Base-by-base conservation (phyloP, 1,140 invertebrate species). In the Acyrthosiphon pisum region DNA sequence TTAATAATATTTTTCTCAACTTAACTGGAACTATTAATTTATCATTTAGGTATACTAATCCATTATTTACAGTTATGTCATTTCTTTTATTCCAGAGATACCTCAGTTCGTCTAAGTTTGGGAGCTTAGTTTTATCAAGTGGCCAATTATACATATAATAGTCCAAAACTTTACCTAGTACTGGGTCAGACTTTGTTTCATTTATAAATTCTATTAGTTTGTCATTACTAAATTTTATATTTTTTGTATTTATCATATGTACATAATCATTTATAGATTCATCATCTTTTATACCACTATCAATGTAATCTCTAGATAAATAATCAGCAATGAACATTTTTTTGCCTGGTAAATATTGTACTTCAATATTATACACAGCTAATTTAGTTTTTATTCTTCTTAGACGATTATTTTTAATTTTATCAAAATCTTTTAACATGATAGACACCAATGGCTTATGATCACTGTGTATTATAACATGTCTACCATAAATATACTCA, bases 311-410 rank as follows among this genome's bases (percentile, higher is more conserved):
- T 11, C 90, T 26, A 35, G 60, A 81, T 6, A 81, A 35, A 9
- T 46, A 83, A 84, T 93, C 44, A 23, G 91, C 68, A 23, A 93
- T 53, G 44, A 84, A 83, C 30, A 83, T 93, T 35, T 37, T 35
- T 84, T 48, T 83, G 23, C 91, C 48, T 22, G 81, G 81, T 46
- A 93, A 50, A 93, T 93, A 84, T 84, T 86, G 7, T 11, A 93
- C n/a, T 0, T 76, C 50, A 50, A 84, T 44, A n/a, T n/a, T n/a
- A n/a, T n/a, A n/a, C n/a, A n/a, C n/a, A n/a, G n/a, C n/a, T n/a
- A n/a, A 68, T 35, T 83, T n/a, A 23, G 23, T 60, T 11, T 48
- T 37, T 30, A 76, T 91, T 30, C 60, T 91, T 91, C 68, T 76
- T 41, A 76, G 90, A 44, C 26, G 37, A 35, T 44, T 60, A 22